A percentile compares a stretch with the other conserved stretches of the same genome.
phyloP scores from a whole-genome alignment of 2,797 vertebrate species.

The Schizopygopsis malacanthus region DNA sequence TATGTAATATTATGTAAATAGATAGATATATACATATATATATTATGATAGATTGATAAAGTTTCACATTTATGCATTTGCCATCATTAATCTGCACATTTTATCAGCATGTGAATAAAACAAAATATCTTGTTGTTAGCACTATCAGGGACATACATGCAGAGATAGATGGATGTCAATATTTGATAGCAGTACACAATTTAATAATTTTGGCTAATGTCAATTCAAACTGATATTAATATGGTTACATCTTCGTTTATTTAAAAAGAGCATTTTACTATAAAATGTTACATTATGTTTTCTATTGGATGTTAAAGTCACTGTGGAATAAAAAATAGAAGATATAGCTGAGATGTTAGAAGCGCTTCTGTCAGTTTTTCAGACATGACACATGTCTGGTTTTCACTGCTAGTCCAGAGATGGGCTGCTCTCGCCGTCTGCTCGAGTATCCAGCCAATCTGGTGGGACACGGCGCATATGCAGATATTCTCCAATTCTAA shows the following conservation, averaged over 20 bases:
- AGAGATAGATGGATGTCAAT: not conserved
- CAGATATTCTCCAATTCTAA: not conserved
- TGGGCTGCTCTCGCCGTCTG: constrained; percentile 67
- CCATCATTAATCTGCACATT: not conserved
- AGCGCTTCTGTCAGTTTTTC: not conserved
- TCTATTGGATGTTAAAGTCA: not conserved
- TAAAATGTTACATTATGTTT: not conserved
- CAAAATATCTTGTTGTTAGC: not conserved
- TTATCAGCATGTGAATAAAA: not conserved
- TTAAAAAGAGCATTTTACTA: not conserved
- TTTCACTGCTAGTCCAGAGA: constrained; percentile 65
- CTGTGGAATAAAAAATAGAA: not conserved
- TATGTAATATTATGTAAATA: no score
- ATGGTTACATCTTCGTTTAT: not conserved
- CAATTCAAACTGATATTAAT: not conserved
- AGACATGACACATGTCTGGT: constrained; percentile 27
- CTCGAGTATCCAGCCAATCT: constrained; percentile 73
- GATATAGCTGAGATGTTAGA: not conserved
- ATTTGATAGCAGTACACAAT: not conserved
- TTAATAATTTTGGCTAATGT: not conserved
- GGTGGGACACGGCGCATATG: constrained; percentile 54
- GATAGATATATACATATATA: no score
- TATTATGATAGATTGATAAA: not conserved
- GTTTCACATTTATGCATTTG: not conserved
- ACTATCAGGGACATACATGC: not conserved